Percentiles rank a stretch among this genome's conserved stretches.
These are phyloP conservation scores for Galaxias olidus DNA, from an alignment of 2,797 vertebrate species.

Conservation along the genomic window DNA sequence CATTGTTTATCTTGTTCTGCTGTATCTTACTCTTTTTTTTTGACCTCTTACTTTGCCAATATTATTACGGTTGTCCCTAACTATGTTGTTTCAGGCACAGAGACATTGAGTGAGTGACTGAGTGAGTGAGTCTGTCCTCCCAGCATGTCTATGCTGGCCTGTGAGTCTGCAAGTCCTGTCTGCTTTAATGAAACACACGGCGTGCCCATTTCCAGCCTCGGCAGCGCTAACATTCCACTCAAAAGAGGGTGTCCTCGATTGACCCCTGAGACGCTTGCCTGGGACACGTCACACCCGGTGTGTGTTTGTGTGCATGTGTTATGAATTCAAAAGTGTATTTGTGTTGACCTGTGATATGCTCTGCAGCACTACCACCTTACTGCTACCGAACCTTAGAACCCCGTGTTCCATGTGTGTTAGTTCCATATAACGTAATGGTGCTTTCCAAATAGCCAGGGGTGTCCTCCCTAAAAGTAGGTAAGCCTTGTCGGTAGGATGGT, in stretches of 20 bases:
- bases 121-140: constrained; percentile 20
- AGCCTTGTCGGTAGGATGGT: too few relatives aligned
- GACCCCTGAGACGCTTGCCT: not conserved
- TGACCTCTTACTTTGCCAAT: constrained; percentile 5
- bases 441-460: too few relatives aligned
- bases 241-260: constrained; percentile 8
- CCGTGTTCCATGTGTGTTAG: too few relatives aligned
- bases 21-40: not conserved
- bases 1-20: not conserved
- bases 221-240: not conserved
- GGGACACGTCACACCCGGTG: too few relatives aligned
- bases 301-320: not conserved
- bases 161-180: constrained; percentile 32
- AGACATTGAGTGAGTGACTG: too few relatives aligned
- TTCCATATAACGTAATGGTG: too few relatives aligned
- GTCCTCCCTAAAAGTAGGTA: too few relatives aligned
- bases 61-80: constrained; percentile 1
- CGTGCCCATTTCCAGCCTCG: not conserved
- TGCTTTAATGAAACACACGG: constrained; percentile 21
- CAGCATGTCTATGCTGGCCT: constrained; percentile 34
- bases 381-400: too few relatives aligned
- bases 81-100: not conserved
- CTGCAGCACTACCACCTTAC: too few relatives aligned
- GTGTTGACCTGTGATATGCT: too few relatives aligned
- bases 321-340: too few relatives aligned